Evolutionary conservation across 92 coral and sea anemone species (phyloP).

Genomic region (Zoanthus sansibaricus): DNA sequence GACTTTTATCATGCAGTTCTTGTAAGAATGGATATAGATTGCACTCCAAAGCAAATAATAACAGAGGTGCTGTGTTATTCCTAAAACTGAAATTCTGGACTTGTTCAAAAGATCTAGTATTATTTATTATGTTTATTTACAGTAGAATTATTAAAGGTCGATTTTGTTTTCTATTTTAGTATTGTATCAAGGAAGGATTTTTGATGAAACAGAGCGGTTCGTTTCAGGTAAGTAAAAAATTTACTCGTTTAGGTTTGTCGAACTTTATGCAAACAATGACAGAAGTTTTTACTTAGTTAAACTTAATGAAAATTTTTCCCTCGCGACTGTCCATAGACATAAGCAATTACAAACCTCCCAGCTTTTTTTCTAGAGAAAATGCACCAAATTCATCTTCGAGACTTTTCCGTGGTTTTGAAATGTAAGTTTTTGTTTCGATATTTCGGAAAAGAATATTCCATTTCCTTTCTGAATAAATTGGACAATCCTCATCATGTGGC

Average conservation of each 20-base stretch:
- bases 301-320: too few species aligned
- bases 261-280: neutral
- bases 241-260: neutral
- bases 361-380: too few species aligned
- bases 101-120: neutral
- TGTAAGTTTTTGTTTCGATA: neutral
- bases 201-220: conserved; percentile 95
- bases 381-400: neutral
- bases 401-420: neutral
- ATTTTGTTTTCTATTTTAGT: conserved; percentile 61
- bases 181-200: conserved; percentile 92
- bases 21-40: neutral
- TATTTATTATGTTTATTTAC: neutral
- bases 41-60: neutral
- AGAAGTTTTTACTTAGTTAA: too few species aligned
- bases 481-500: neutral
- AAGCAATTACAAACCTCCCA: too few species aligned
- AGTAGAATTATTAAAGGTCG: neutral
- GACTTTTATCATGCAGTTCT: neutral
- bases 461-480: conserved; percentile 5
- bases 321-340: too few species aligned
- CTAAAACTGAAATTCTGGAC: neutral
- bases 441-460: neutral
- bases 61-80: neutral
- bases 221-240: conserved; percentile 80